These are phyloP conservation scores for Trachelus iudaicus DNA, from an alignment of 2,888 invertebrate species.

Conservation along the genomic window DNA sequence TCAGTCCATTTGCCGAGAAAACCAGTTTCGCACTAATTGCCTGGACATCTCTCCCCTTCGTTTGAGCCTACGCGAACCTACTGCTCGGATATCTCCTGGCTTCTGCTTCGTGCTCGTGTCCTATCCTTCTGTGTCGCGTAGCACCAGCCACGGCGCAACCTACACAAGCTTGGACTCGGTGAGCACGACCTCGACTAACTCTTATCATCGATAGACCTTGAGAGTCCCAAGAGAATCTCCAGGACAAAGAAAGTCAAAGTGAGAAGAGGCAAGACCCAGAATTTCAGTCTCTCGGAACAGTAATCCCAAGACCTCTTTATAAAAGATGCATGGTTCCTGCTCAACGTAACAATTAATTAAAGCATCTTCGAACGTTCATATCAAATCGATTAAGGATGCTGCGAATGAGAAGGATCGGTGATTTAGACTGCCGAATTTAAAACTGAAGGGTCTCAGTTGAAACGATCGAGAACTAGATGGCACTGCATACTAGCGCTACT, in stretches of 20 bases:
- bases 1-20: conserved; percentile 28
- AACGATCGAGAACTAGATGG: neutral
- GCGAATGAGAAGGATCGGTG: neutral
- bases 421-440: neutral
- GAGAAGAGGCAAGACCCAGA: neutral
- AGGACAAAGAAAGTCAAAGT: neutral
- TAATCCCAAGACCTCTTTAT: neutral
- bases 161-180: neutral
- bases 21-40: conserved; percentile 52
- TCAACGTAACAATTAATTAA: neutral
- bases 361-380: neutral
- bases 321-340: neutral
- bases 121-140: neutral
- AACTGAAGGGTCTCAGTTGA: neutral
- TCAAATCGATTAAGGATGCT: neutral
- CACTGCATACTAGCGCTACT: neutral
- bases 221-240: neutral
- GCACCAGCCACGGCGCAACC: neutral
- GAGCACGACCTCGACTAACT: neutral
- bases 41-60: conserved; percentile 33
- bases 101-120: neutral
- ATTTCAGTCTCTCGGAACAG: neutral
- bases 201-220: neutral
- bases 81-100: neutral
- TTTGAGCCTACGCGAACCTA: neutral